These are phyloP conservation scores for Drosophila bipectinata DNA, from an alignment of 1,140 invertebrate species.

Conservation along the genomic window DNA sequence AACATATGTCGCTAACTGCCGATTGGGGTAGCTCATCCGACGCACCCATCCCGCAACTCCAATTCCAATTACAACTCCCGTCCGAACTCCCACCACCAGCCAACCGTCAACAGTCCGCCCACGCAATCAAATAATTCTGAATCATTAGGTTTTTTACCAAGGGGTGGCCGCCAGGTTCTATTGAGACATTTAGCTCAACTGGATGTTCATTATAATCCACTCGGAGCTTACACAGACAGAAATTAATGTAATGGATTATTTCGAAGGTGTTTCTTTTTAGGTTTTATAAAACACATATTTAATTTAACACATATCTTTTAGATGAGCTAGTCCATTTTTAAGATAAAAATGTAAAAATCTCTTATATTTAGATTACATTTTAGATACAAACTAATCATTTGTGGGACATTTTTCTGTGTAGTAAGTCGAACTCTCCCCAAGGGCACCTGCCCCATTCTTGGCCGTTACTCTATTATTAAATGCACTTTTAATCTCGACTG, in stretches of 20 bases:
- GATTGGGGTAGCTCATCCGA: slow-evolving; percentile 43
- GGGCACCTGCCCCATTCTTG: slow-evolving; percentile 54
- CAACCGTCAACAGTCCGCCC: slow-evolving; percentile 71
- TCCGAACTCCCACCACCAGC: slow-evolving; percentile 1
- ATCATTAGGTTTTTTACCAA: slow-evolving; percentile 74
- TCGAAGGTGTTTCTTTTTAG: too few relatives aligned
- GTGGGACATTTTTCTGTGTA: slow-evolving; percentile 6
- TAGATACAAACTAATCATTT: background rate
- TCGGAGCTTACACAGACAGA: slow-evolving; percentile 44
- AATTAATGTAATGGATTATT: background rate
- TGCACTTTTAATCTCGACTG: slow-evolving; percentile 80
- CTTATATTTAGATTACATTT: background rate
- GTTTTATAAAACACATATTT: too few relatives aligned
- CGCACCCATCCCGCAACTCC: slow-evolving; percentile 32
- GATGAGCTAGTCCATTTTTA: too few relatives aligned
- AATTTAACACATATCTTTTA: too few relatives aligned
- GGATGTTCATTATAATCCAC: slow-evolving; percentile 81
- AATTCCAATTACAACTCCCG: background rate
- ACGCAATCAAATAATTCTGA: slow-evolving; percentile 83
- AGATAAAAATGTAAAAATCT: too few relatives aligned
- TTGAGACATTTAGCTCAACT: slow-evolving; percentile 80
- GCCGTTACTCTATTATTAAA: slow-evolving; percentile 76
- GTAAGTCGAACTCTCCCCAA: slow-evolving; percentile 67
- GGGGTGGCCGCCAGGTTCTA: slow-evolving; percentile 45
- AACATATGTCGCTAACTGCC: slow-evolving; percentile 78